Conservation (phyloP, 2,113 vertebrate species). For the Alosa alosa region DNA sequence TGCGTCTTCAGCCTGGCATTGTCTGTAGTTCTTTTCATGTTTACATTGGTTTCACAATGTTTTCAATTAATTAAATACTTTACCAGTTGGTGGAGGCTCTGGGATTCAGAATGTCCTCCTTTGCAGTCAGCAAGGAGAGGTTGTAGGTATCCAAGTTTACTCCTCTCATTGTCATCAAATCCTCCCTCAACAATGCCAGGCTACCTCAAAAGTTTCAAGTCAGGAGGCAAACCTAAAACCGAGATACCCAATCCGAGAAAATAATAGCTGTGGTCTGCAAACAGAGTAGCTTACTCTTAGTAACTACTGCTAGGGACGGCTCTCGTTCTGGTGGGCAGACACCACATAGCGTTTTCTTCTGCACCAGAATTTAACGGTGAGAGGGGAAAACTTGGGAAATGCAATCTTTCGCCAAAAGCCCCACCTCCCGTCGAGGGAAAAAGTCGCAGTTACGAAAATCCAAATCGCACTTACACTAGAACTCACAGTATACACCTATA, state of each 20-base stretch:
- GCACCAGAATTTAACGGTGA: slow-evolving; percentile 19
- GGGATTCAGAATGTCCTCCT: slow-evolving; percentile 79
- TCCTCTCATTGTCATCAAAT: slow-evolving; percentile 61
- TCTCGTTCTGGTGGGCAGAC: slow-evolving; percentile 12
- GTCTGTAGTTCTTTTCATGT: background rate
- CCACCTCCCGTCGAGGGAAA: slow-evolving; percentile 70
- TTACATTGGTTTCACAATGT: background rate
- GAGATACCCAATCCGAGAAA: background rate
- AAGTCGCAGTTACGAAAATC: slow-evolving; percentile 63
- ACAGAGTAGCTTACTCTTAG: background rate
- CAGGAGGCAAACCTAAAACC: slow-evolving; percentile 8
- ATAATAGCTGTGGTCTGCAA: background rate
- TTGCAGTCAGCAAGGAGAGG: slow-evolving; percentile 79
- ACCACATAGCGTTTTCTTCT: slow-evolving; percentile 20
- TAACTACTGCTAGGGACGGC: background rate
- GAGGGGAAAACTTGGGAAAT: slow-evolving; percentile 36
- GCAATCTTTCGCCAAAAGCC: slow-evolving; percentile 61
- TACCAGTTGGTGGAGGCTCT: slow-evolving; percentile 80
- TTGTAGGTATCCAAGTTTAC: slow-evolving; percentile 79
- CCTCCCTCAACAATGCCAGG: slow-evolving; percentile 33
- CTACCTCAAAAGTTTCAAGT: slow-evolving; percentile 7
- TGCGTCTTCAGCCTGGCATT: background rate
- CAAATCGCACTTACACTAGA: background rate
- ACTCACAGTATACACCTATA: background rate
- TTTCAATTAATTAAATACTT: slow-evolving; percentile 27